phyloP scores from a whole-genome alignment of 2,888 invertebrate genomes.

The Polydrusus tereticollis region DNA sequence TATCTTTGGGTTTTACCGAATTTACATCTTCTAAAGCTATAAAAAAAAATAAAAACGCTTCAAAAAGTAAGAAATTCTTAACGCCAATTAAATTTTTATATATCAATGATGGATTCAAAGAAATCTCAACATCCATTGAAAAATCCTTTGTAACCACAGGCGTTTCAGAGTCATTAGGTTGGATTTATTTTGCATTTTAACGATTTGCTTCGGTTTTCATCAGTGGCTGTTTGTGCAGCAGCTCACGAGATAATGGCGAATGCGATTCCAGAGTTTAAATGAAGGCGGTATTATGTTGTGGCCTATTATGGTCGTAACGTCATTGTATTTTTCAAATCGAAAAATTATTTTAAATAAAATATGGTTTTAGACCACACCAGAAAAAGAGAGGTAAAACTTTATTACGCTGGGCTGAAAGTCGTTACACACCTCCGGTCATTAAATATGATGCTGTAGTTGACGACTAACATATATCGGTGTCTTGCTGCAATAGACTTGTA shows the following conservation, averaged over 20 bases:
- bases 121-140: neutral
- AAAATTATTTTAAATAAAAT: too few species aligned
- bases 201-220: slow-evolving; percentile 35
- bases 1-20: neutral
- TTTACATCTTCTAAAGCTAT: neutral
- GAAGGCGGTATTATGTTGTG: neutral
- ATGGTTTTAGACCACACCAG: too few species aligned
- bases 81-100: slow-evolving; percentile 20
- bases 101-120: neutral
- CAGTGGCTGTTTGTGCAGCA: slow-evolving; percentile 12
- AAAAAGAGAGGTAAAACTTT: too few species aligned
- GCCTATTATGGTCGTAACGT: too few species aligned
- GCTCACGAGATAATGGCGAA: slow-evolving; percentile 34
- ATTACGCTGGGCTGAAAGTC: too few species aligned
- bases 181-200: slow-evolving; percentile 42
- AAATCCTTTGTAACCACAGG: slow-evolving; percentile 22
- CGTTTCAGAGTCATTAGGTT: slow-evolving; percentile 36
- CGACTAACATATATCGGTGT: too few species aligned
- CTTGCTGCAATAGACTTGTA: too few species aligned
- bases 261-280: slow-evolving; percentile 7
- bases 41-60: too few species aligned
- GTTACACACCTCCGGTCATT: too few species aligned
- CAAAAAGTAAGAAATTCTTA: neutral
- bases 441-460: too few species aligned
- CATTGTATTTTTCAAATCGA: too few species aligned